A percentile compares a stretch with the other conserved stretches of the same genome.
Evolutionary conservation across 64 coral and sea anemone species (phyloP).

Genomic region (Pocillopora verrucosa): DNA sequence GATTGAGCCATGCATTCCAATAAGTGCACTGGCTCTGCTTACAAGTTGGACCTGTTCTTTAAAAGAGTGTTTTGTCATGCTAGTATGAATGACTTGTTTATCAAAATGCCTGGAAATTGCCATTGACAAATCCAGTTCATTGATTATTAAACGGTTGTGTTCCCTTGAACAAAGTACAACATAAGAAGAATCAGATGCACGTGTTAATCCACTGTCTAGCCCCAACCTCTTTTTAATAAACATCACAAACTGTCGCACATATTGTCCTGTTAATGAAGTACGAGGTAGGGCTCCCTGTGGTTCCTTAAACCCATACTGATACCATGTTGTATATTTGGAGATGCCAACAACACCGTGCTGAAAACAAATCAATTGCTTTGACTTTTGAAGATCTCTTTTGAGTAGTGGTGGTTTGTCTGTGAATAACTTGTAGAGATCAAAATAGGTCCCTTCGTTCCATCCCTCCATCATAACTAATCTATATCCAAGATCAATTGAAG

Average conservation of each 20-base stretch:
- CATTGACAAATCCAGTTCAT: conserved; percentile 79
- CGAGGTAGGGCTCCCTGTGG: conserved; percentile 68
- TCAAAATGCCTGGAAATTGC: conserved; percentile 73
- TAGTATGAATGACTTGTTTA: conserved; percentile 68
- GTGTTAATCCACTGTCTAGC: background rate
- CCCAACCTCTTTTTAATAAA: conserved; percentile 70
- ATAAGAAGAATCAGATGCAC: conserved; percentile 20
- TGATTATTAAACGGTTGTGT: conserved; percentile 82
- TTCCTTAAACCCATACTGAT: conserved; percentile 89
- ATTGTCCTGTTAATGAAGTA: conserved; percentile 43
- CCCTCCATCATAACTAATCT: conserved; percentile 88
- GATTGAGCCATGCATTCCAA: conserved; percentile 98
- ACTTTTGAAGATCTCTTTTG: conserved; percentile 47
- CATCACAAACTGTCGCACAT: conserved; percentile 72
- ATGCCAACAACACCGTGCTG: conserved; percentile 80
- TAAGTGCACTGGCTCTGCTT: conserved; percentile 65
- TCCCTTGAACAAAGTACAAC: conserved; percentile 81
- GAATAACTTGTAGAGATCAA: conserved; percentile 81
- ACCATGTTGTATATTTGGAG: conserved; percentile 95
- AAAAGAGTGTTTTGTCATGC: conserved; percentile 87
- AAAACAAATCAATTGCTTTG: conserved; percentile 77
- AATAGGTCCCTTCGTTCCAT: conserved; percentile 63
- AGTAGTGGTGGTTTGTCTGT: conserved; percentile 49
- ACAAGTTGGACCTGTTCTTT: conserved; percentile 69
- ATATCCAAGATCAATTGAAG: conserved; percentile 42